A percentile compares a stretch with the other conserved stretches of the same genome.
phyloP scores from a whole-genome alignment of 1,140 invertebrate genomes.

The Drosophila nebulosa region DNA sequence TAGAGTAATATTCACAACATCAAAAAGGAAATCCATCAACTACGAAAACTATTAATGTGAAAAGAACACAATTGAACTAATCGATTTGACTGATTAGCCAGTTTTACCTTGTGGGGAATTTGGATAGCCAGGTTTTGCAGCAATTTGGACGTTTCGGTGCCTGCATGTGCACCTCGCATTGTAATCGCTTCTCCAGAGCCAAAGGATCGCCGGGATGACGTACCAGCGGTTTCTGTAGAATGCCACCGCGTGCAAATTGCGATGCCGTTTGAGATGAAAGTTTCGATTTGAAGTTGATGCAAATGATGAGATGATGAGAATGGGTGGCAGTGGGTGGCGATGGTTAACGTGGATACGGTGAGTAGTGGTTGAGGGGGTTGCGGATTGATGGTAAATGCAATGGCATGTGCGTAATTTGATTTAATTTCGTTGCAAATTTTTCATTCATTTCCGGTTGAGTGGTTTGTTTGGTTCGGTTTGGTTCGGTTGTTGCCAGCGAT shows the following conservation, averaged over 20 bases:
- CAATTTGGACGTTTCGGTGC: slow-evolving; percentile 88
- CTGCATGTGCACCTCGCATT: slow-evolving; percentile 91
- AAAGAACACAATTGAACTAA: slow-evolving; percentile 33
- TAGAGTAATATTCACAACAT: slow-evolving; percentile 79
- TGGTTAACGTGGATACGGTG: slow-evolving; percentile 28
- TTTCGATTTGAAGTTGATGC: slow-evolving; percentile 53
- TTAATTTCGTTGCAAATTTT: slow-evolving; percentile 73
- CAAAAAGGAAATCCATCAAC: slow-evolving; percentile 81
- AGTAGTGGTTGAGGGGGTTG: background rate
- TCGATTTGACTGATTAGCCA: slow-evolving; percentile 1
- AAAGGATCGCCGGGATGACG: slow-evolving; percentile 88
- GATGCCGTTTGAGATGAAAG: slow-evolving; percentile 76
- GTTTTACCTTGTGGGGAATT: slow-evolving; percentile 86
- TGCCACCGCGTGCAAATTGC: slow-evolving; percentile 65
- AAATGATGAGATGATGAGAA: slow-evolving; percentile 29
- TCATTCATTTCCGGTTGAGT: slow-evolving; percentile 67
- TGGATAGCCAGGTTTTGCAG: slow-evolving; percentile 96
- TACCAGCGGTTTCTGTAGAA: slow-evolving; percentile 91
- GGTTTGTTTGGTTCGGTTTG: slow-evolving; percentile 37
- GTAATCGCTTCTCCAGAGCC: slow-evolving; percentile 90
- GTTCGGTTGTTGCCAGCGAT: slow-evolving; percentile 59
- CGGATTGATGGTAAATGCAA: slow-evolving; percentile 19
- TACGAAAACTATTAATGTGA: slow-evolving; percentile 55
- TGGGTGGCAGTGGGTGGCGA: background rate
- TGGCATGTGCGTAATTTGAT: slow-evolving; percentile 75